phyloP scores from a whole-genome alignment of 2,113 vertebrate genomes.

The Cardinalis cardinalis region DNA sequence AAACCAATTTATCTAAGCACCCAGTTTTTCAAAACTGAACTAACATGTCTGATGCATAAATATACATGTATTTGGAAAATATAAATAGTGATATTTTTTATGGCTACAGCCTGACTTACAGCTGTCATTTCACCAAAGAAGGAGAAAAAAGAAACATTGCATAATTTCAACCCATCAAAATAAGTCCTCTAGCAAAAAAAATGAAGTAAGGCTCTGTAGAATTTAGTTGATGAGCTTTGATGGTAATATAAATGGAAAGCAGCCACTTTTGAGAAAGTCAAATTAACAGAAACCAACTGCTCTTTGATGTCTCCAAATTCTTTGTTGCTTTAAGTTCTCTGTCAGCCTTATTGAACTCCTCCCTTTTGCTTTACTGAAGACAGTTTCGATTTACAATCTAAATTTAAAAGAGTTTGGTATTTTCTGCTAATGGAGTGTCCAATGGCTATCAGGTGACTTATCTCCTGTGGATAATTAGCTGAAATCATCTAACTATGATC shows the following conservation, averaged over 20 bases:
- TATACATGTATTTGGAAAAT: neutral
- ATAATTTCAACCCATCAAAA: neutral
- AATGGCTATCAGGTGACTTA: neutral
- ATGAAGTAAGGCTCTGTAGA: neutral
- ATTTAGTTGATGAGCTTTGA: neutral
- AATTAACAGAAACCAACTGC: neutral
- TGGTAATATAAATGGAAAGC: neutral
- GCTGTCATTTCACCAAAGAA: neutral
- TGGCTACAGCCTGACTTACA: neutral
- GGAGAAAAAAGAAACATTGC: accelerated
- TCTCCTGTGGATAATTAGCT: neutral
- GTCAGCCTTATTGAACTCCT: neutral
- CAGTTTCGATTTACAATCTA: neutral
- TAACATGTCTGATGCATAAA: neutral
- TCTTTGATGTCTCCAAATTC: neutral
- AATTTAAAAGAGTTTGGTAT: neutral
- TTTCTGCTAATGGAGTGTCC: neutral
- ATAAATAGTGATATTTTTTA: neutral
- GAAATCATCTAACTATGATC: neutral
- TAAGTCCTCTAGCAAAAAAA: neutral
- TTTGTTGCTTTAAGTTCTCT: neutral
- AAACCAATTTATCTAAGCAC: neutral
- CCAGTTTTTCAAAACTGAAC: neutral
- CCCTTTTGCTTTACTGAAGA: neutral
- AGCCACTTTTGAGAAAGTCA: neutral